Conservation (phyloP, 2,888 invertebrate genomes). For the Lasioglossum lativentre region DNA sequence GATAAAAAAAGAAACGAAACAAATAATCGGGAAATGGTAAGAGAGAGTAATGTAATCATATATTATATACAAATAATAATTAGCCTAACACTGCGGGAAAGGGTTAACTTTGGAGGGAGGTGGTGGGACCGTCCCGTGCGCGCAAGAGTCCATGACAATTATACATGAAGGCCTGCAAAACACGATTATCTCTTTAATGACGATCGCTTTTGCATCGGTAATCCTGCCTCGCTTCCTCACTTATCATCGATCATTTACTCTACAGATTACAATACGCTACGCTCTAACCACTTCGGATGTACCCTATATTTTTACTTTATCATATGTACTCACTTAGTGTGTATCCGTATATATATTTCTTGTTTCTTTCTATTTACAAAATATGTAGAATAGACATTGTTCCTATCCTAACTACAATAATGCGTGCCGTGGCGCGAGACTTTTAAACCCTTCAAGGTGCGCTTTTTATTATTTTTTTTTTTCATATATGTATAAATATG, state of each 20-base stretch:
- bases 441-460: constrained; percentile 75
- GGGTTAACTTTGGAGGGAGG: constrained; percentile 78
- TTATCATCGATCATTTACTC: constrained; percentile 63
- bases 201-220: constrained; percentile 11
- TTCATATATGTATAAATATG: not conserved
- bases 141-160: constrained; percentile 75
- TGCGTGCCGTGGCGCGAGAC: constrained; percentile 81
- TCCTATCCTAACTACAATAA: constrained; percentile 81
- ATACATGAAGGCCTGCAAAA: constrained; percentile 73
- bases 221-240: constrained; percentile 72
- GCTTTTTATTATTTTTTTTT: constrained; percentile 61
- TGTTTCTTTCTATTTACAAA: constrained; percentile 80
- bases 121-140: constrained; percentile 74
- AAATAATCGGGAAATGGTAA: constrained; percentile 76
- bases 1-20: constrained; percentile 68
- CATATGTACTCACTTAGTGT: constrained; percentile 73
- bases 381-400: constrained; percentile 81
- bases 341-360: constrained; percentile 55
- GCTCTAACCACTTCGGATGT: constrained; percentile 69
- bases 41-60: constrained; percentile 75
- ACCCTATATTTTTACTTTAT: constrained; percentile 62
- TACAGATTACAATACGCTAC: constrained; percentile 77
- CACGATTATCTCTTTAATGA: not conserved
- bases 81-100: constrained; percentile 78
- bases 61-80: constrained; percentile 79